A percentile compares a stretch with the other conserved stretches of the same genome.
phyloP scores from a whole-genome alignment of 2,113 vertebrate species.

The Octodon degus region DNA sequence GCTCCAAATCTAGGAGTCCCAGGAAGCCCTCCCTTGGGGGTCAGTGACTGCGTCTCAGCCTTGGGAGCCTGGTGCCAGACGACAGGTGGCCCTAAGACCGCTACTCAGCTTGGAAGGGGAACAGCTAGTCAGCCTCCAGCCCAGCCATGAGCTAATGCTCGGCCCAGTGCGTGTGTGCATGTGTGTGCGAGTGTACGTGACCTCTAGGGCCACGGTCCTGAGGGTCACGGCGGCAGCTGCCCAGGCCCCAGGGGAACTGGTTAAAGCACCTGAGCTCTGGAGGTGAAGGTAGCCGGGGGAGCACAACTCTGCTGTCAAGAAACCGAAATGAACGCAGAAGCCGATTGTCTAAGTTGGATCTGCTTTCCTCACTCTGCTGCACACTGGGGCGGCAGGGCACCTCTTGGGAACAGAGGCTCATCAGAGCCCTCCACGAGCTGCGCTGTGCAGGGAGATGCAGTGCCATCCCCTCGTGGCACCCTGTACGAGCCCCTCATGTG shows the following conservation, averaged over 20 bases:
- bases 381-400: accelerated
- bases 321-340: not conserved
- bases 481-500: not conserved
- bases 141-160: not conserved
- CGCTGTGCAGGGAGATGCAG: not conserved
- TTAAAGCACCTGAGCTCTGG: not conserved
- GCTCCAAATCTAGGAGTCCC: not conserved
- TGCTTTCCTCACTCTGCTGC: not conserved
- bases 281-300: not conserved
- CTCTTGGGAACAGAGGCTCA: not conserved
- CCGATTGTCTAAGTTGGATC: not conserved
- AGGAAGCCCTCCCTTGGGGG: no score
- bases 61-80: not conserved
- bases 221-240: not conserved
- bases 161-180: not conserved
- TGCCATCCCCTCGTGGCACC: not conserved
- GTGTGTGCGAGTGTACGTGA: no score
- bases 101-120: not conserved
- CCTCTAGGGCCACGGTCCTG: not conserved
- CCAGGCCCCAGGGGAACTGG: not conserved
- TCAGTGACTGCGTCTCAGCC: not conserved
- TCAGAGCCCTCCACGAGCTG: not conserved
- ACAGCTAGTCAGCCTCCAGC: not conserved
- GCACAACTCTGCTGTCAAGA: not conserved
- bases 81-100: not conserved